Conservation (phyloP, 2,113 vertebrate genomes). For the Rattus norvegicus region DNA sequence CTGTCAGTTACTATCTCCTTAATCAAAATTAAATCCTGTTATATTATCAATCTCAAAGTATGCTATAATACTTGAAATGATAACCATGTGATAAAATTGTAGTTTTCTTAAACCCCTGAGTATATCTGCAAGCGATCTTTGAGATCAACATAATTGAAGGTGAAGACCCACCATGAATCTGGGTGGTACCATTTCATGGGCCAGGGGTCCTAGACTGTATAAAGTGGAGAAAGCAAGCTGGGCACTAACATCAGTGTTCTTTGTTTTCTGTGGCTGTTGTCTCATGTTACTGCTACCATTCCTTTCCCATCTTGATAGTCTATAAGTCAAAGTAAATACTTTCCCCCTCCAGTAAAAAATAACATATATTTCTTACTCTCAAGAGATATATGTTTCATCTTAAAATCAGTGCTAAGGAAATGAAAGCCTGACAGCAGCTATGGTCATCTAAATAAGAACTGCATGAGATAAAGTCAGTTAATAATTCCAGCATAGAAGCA, state of each 20-base stretch:
- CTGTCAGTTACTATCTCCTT: background rate
- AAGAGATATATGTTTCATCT: background rate
- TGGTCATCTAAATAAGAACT: background rate
- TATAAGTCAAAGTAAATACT: background rate
- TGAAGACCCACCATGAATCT: background rate
- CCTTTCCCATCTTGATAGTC: background rate
- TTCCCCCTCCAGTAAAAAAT: background rate
- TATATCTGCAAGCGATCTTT: background rate
- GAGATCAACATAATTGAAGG: background rate
- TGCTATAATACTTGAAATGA: background rate
- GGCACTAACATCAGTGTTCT: background rate
- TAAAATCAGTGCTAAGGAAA: background rate
- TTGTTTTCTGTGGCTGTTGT: background rate
- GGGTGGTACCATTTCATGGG: background rate
- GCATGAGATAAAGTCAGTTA: background rate
- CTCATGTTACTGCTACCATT: background rate
- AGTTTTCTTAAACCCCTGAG: background rate
- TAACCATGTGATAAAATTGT: background rate
- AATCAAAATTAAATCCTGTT: conserved; percentile 12
- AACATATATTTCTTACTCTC: background rate
- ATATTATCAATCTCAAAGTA: background rate
- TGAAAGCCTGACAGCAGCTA: background rate
- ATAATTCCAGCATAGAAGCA: background rate
- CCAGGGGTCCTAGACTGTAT: background rate
- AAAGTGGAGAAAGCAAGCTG: background rate